Evolutionary conservation across 2,113 vertebrate genomes (phyloP).

Genomic region (Vulpes lagopus): DNA sequence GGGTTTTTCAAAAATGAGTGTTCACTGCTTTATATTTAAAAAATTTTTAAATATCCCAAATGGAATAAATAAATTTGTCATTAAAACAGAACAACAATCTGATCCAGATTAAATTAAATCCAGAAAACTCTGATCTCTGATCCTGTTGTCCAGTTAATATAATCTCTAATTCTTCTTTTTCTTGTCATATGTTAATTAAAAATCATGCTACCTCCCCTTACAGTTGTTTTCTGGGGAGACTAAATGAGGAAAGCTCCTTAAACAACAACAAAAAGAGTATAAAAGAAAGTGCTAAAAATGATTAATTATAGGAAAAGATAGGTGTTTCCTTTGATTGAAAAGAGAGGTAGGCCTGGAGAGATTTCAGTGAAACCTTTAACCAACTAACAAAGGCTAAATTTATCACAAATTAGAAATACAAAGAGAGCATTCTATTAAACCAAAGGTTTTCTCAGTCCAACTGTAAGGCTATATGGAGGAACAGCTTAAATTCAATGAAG

Average conservation of each 20-base stretch:
- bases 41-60: constrained; percentile 48
- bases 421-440: constrained; percentile 51
- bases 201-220: not conserved
- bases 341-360: not conserved
- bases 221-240: constrained; percentile 29
- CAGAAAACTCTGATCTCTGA: constrained; percentile 32
- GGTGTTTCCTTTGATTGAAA: constrained; percentile 31
- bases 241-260: constrained; percentile 39
- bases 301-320: constrained; percentile 45
- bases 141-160: not conserved
- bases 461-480: not conserved
- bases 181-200: constrained; percentile 37
- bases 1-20: not conserved
- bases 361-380: constrained; percentile 38
- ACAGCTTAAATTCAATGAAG: constrained; percentile 24
- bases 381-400: constrained; percentile 55
- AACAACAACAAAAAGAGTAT: constrained; percentile 13
- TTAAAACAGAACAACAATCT: not conserved
- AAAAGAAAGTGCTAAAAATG: constrained; percentile 22
- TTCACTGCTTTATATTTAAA: constrained; percentile 23
- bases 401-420: constrained; percentile 58
- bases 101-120: constrained; percentile 24
- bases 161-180: constrained; percentile 27
- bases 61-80: not conserved
- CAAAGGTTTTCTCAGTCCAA: constrained; percentile 46